Percentiles rank a stretch among this genome's conserved stretches.
Evolutionary conservation across 2,797 vertebrate genomes (phyloP).

Genomic region (Neosalanx taihuensis): DNA sequence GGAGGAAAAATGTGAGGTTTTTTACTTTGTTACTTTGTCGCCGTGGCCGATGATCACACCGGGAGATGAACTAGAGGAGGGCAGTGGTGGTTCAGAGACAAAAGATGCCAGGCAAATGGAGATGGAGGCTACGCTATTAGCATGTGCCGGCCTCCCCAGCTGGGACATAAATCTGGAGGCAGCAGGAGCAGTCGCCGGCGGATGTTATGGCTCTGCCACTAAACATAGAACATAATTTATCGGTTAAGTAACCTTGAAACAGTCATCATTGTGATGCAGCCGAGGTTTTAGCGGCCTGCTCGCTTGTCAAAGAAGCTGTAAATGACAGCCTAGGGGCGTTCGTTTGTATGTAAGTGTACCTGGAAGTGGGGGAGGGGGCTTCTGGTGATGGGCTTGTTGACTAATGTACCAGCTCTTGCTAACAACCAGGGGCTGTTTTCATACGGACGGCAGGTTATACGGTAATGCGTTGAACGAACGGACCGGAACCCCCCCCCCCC

Average conservation of each 20-base stretch:
- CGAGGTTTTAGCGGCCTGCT: neutral
- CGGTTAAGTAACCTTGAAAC: conserved; percentile 55
- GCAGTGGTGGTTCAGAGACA: neutral
- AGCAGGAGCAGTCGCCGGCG: conserved; percentile 36
- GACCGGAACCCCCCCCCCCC: neutral
- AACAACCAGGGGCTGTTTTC: neutral
- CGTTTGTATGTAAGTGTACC: conserved; percentile 2
- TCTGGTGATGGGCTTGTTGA: neutral
- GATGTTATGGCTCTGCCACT: conserved; percentile 42
- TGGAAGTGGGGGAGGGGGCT: neutral
- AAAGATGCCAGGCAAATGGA: conserved; percentile 20
- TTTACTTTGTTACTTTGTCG: no score
- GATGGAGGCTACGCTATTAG: conserved; percentile 15
- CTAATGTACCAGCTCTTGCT: conserved; percentile 8
- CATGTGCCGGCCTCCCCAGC: conserved; percentile 25
- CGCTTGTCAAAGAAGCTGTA: conserved; percentile 9
- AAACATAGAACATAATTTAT: conserved; percentile 55
- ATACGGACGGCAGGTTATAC: neutral
- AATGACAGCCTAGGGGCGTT: conserved; percentile 13
- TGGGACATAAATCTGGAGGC: conserved; percentile 41
- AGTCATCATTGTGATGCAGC: conserved; percentile 27
- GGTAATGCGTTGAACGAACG: no score
- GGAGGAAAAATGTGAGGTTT: neutral
- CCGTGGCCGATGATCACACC: neutral
- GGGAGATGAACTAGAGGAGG: neutral